phyloP scores from a whole-genome alignment of 2,888 invertebrate species.

The Darwinula stevensoni region DNA sequence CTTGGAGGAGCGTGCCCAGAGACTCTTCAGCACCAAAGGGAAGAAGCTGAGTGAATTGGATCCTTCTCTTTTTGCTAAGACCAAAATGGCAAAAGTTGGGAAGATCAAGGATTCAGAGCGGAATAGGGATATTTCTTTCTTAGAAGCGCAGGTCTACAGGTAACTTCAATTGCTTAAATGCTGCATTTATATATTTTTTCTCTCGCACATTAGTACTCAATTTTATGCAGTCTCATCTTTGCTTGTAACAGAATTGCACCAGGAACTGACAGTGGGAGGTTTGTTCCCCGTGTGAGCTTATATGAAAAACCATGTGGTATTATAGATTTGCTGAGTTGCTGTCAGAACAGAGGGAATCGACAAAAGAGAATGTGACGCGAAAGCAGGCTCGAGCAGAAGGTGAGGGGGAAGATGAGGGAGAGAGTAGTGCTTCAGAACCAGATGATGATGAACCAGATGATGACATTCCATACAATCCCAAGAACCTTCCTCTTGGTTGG shows the following conservation, averaged over 20 bases:
- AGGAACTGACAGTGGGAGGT: too few relatives aligned
- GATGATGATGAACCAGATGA: conserved; percentile 52
- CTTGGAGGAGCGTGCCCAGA: conserved; percentile 80
- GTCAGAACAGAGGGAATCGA: conserved; percentile 53
- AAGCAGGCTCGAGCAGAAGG: conserved; percentile 88
- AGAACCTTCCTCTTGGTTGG: conserved; percentile 95
- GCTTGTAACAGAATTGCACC: not conserved
- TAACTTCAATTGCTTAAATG: too few relatives aligned
- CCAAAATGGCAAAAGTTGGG: conserved; percentile 34
- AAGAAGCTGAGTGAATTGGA: conserved; percentile 51
- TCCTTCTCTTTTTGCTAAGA: conserved; percentile 66
- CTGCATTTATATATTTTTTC: conserved; percentile 3
- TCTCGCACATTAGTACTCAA: not conserved
- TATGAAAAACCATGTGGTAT: too few relatives aligned
- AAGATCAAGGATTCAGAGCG: conserved; percentile 27
- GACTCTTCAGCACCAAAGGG: conserved; percentile 84
- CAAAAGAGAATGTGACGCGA: conserved; percentile 91
- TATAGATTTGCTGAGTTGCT: conserved; percentile 51
- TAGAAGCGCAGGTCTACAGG: conserved; percentile 71
- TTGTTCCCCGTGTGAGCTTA: too few relatives aligned
- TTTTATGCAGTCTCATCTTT: not conserved
- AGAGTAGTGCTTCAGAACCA: conserved; percentile 33
- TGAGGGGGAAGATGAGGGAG: conserved; percentile 62
- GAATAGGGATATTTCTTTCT: conserved; percentile 52
- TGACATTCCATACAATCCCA: conserved; percentile 95